phyloP scores from a whole-genome alignment of 2,797 vertebrate genomes.

The Nyctibius grandis region DNA sequence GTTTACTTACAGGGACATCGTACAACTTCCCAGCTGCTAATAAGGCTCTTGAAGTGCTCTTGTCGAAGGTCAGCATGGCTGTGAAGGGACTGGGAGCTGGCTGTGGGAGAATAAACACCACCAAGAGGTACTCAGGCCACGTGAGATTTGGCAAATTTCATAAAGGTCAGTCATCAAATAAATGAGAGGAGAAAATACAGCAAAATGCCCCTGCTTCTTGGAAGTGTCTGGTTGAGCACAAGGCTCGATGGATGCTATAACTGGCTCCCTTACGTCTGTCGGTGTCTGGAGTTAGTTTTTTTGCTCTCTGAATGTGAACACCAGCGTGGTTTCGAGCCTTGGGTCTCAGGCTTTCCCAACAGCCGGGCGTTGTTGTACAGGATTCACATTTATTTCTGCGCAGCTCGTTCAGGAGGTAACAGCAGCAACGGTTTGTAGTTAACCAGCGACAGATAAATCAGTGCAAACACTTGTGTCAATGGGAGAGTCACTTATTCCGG shows the following conservation, averaged over 20 bases:
- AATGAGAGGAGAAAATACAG: conserved; percentile 12
- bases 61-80: not conserved
- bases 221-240: not conserved
- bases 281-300: not conserved
- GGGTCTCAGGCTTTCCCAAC: not conserved
- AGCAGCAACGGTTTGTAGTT: not conserved
- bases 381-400: not conserved
- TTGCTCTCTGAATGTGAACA: not conserved
- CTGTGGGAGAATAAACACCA: not conserved
- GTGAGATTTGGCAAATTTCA: not conserved
- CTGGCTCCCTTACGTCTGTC: not conserved
- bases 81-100: not conserved
- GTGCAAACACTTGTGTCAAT: not conserved
- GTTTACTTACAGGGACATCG: not conserved
- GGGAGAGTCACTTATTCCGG: not conserved
- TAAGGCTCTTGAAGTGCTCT: not conserved
- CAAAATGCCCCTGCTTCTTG: not conserved
- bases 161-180: conserved; percentile 23
- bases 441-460: not conserved
- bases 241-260: not conserved
- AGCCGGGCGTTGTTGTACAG: not conserved
- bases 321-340: accelerated
- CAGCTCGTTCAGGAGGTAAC: not conserved
- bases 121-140: not conserved
- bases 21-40: not conserved